These are phyloP conservation scores for Neoascia interrupta DNA, from an alignment of 2,888 invertebrate genomes.

Conservation along the genomic window DNA sequence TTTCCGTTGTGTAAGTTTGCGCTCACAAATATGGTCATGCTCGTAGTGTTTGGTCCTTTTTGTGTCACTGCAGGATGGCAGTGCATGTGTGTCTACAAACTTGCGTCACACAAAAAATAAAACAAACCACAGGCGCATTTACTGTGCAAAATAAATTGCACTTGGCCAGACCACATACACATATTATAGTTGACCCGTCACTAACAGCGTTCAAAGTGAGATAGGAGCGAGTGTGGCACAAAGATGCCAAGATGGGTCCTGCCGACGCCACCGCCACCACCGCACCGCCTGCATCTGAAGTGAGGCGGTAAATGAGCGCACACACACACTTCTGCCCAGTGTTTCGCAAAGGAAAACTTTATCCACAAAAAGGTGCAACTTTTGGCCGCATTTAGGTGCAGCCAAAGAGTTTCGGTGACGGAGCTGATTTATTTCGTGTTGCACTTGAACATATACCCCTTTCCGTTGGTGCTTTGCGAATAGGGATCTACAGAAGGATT, in stretches of 20 bases:
- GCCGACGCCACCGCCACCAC: too few species aligned
- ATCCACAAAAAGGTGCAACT: constrained; percentile 37
- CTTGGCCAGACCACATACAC: constrained; percentile 48
- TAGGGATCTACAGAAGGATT: constrained; percentile 10
- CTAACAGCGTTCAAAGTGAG: constrained; percentile 42
- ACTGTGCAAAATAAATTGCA: constrained; percentile 54
- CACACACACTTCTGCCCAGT: too few species aligned
- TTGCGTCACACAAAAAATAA: constrained; percentile 28
- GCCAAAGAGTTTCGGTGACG: not conserved
- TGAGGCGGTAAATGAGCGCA: constrained; percentile 41
- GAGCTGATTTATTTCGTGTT: constrained; percentile 38
- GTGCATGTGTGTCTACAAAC: constrained; percentile 14
- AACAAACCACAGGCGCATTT: constrained; percentile 48
- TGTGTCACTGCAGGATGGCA: not conserved
- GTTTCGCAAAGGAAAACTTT: constrained; percentile 31
- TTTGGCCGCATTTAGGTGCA: constrained; percentile 20
- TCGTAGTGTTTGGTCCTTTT: constrained; percentile 21
- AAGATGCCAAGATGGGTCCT: too few species aligned
- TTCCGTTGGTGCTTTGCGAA: constrained; percentile 22
- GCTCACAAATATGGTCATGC: constrained; percentile 32
- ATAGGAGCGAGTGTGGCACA: constrained; percentile 34
- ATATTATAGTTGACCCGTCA: constrained; percentile 63
- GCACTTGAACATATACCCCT: too few species aligned
- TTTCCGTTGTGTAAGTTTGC: constrained; percentile 45
- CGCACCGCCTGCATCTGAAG: constrained; percentile 23